phyloP scores from a whole-genome alignment of 2,888 invertebrate genomes.

The Cryptophagus acutangulus region DNA sequence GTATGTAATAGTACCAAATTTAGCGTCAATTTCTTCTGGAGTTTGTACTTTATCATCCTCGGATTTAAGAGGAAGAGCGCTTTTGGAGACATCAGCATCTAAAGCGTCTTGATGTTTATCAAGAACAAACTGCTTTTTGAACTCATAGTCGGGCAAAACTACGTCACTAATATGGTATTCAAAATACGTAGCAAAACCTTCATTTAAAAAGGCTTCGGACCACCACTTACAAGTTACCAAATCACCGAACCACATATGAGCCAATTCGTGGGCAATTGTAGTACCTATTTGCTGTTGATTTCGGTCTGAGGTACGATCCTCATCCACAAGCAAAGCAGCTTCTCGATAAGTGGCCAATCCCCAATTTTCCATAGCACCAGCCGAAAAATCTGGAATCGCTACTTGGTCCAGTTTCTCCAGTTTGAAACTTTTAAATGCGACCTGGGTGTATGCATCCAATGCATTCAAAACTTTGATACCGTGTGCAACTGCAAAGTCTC shows the following conservation, averaged over 20 bases:
- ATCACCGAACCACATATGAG: conserved; percentile 82
- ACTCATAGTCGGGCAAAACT: conserved; percentile 51
- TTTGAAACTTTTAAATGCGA: conserved; percentile 35
- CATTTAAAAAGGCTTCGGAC: conserved; percentile 69
- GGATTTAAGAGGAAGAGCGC: conserved; percentile 17
- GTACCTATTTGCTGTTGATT: conserved; percentile 62
- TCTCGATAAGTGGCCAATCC: conserved; percentile 77
- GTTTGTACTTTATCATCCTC: conserved; percentile 34
- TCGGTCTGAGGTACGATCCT: conserved; percentile 50
- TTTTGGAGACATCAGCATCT: conserved; percentile 13
- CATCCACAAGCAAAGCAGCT: conserved; percentile 53
- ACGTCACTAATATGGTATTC: conserved; percentile 61
- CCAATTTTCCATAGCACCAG: conserved; percentile 91
- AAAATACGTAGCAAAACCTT: conserved; percentile 69
- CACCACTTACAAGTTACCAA: conserved; percentile 72
- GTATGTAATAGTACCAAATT: conserved; percentile 25
- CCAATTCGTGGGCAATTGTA: conserved; percentile 70
- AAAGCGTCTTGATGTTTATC: conserved; percentile 58
- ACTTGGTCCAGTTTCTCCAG: conserved; percentile 73
- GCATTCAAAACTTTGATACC: conserved; percentile 49
- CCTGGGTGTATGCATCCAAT: conserved; percentile 54
- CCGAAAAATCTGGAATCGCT: conserved; percentile 74
- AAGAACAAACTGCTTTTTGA: conserved; percentile 62
- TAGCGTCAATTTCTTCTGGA: conserved; percentile 15
- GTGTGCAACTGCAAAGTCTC: conserved; percentile 46